Conservation (phyloP, 2,113 vertebrate species). For the Numenius arquata region DNA sequence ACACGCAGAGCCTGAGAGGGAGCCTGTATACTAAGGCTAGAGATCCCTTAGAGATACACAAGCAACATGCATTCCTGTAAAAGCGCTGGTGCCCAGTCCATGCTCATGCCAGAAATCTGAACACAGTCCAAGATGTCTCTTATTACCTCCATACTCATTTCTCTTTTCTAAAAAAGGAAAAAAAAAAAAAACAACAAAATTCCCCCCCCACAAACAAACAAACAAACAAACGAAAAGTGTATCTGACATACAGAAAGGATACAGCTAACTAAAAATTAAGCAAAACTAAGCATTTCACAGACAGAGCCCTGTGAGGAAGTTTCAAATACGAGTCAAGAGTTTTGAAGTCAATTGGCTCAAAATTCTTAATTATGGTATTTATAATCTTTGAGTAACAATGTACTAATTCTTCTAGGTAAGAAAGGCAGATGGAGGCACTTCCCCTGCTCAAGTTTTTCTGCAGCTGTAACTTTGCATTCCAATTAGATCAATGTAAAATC, state of each 20-base stretch:
- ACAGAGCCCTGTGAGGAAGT: neutral
- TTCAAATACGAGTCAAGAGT: neutral
- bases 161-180: neutral
- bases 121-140: too few species aligned
- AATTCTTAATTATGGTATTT: neutral
- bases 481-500: neutral
- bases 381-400: neutral
- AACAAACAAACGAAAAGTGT: neutral
- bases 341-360: neutral
- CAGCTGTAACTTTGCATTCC: neutral
- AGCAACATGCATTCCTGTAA: neutral
- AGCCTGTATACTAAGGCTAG: neutral
- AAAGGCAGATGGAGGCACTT: neutral
- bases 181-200: neutral
- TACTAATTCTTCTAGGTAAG: neutral
- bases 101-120: neutral
- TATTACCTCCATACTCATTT: neutral
- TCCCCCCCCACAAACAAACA: too few species aligned
- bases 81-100: neutral
- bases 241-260: neutral
- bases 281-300: neutral
- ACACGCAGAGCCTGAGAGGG: neutral
- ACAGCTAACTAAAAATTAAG: neutral
- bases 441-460: neutral
- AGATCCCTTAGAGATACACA: neutral